These are phyloP conservation scores for Montipora foliosa DNA, from an alignment of 64 coral and sea anemone genomes.

Conservation along the genomic window DNA sequence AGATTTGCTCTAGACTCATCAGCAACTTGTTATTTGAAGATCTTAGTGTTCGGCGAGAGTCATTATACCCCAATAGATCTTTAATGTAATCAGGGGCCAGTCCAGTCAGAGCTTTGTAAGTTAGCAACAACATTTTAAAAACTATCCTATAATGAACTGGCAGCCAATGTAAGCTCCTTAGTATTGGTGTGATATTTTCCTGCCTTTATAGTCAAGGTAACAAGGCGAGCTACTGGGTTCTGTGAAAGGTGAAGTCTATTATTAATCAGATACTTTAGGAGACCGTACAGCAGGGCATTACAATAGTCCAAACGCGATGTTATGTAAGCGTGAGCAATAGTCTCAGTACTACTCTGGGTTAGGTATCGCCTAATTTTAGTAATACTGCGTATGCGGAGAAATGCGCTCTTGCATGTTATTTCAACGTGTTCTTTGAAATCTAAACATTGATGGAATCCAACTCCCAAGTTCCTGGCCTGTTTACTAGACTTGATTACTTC, in stretches of 20 bases:
- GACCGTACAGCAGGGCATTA: constrained; percentile 47
- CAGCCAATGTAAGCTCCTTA: neutral
- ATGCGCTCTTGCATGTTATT: constrained; percentile 56
- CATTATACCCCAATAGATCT: too few relatives aligned
- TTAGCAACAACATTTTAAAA: too few relatives aligned
- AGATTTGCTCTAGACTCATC: too few relatives aligned
- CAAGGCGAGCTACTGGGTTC: constrained; percentile 60
- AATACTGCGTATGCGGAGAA: constrained; percentile 48
- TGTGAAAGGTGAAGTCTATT: constrained; percentile 48
- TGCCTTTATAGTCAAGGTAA: constrained; percentile 24
- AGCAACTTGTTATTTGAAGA: too few relatives aligned
- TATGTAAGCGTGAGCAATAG: constrained; percentile 54
- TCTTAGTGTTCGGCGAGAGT: too few relatives aligned
- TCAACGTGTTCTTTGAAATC: constrained; percentile 50
- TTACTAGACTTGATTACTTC: neutral
- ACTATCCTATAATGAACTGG: too few relatives aligned
- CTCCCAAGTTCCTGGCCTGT: constrained; percentile 53
- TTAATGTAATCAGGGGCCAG: too few relatives aligned
- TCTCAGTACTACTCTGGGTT: neutral
- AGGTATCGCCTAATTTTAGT: constrained; percentile 57
- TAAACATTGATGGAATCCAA: constrained; percentile 65
- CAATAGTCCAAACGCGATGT: constrained; percentile 50
- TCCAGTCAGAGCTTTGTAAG: too few relatives aligned
- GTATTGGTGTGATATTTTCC: constrained; percentile 33
- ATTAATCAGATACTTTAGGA: constrained; percentile 7